Base-by-base conservation (phyloP, 2,797 vertebrate genomes). In the Crax fasciolata region DNA sequence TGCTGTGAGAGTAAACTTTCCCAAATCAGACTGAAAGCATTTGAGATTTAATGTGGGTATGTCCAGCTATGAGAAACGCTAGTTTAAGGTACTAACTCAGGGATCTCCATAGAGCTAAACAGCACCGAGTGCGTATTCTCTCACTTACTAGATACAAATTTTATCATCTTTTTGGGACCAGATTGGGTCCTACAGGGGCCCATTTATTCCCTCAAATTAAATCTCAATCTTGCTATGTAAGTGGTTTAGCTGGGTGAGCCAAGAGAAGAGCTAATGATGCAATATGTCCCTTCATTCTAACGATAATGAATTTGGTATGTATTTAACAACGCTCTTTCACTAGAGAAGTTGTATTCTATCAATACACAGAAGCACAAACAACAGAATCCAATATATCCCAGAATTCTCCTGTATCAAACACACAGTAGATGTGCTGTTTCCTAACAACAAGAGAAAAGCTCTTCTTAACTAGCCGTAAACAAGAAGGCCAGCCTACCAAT, bases 401-500 rank as follows among this genome's bases (percentile, higher is more conserved):
- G 58, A 73, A 73, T 44, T 78, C 75, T 89, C 25, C 44, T 46
- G 27, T 83, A 84, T 81, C 90, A 94, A 68, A 19, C 89, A 62
- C 67, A 62, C 63, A 49, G 81, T 57, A 93, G 62, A 84, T 43
- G 87, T 11, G 4, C 81, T 41, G 41, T 28, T 75, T 88, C 32
- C 3, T 7, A 92, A 48, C 32, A 95, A 49, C 1, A 2, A 74
- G 55, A 46, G 23, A 74, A 61, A 75, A 21, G 2, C 24, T n/a
- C 35, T 88, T 87, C 88, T 77, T 90, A 80, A 81, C 43, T 30
- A 87, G 46, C 66, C 73, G n/a, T 46, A 85, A 90, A 62, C 19
- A 93, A 72, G 66, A 95, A 95, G 79, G 84, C 28, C 83, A 92
- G 80, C 41, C 46, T 95, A 83, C 63, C 76, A 91, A 79, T 61